Evolutionary conservation across 2,888 invertebrate species (phyloP).

Genomic region (Machimus rusticus): DNA sequence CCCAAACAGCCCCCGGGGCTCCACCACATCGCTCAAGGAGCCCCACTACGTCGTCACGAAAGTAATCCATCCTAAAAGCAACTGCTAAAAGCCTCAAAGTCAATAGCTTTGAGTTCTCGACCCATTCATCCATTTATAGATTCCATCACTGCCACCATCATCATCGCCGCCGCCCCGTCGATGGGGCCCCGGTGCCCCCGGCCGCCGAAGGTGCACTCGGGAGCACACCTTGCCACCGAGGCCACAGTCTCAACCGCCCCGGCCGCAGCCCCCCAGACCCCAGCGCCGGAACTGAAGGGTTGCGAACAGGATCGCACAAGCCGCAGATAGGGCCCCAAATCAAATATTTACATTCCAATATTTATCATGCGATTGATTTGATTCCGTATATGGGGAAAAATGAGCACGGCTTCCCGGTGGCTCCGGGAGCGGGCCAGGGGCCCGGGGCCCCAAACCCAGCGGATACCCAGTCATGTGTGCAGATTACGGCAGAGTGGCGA

Average conservation of each 20-base stretch:
- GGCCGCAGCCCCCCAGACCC: neutral
- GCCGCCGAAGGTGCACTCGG: neutral
- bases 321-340: conserved; percentile 36
- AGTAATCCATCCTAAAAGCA: conserved; percentile 41
- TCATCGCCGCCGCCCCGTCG: neutral
- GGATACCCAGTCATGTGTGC: conserved; percentile 19
- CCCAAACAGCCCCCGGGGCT: neutral
- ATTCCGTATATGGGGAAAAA: conserved; percentile 32
- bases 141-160: conserved; percentile 16
- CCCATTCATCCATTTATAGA: conserved; percentile 31
- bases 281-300: neutral
- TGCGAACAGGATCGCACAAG: neutral
- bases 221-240: neutral
- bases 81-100: conserved; percentile 43
- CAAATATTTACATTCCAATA: conserved; percentile 47
- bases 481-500: conserved; percentile 10
- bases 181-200: neutral
- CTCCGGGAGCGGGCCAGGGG: neutral
- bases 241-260: neutral
- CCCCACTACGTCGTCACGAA: conserved; percentile 9
- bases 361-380: conserved; percentile 46
- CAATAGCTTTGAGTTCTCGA: conserved; percentile 41
- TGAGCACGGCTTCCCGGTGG: neutral
- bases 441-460: neutral
- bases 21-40: conserved; percentile 2